Base-by-base conservation (phyloP, 2,797 vertebrate genomes). In the Valencia hispanica region DNA sequence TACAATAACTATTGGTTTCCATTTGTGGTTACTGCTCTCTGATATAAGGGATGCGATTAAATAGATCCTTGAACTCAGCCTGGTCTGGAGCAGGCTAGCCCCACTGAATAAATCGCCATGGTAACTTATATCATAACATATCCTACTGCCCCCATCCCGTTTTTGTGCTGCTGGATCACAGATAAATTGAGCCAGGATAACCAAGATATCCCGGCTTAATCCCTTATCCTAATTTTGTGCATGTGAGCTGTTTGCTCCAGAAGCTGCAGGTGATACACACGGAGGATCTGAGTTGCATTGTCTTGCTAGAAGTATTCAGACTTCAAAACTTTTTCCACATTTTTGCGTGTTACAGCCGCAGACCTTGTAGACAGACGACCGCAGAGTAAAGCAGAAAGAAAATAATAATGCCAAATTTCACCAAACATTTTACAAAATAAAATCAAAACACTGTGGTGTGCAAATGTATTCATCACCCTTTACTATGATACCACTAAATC, bases 191-290 rank as follows among this genome's bases (percentile, higher is more conserved):
- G n/a, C n/a, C n/a, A n/a, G n/a, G n/a, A n/a, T n/a, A n/a, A n/a
- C n/a, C n/a, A n/a, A n/a, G n/a, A n/a, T n/a, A n/a, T n/a, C n/a
- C n/a, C n/a, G n/a, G n/a, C n/a, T n/a, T n/a, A n/a, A n/a, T n/a
- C n/a, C n/a, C n/a, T n/a, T n/a, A n/a, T n/a, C n/a, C n/a, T n/a
- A n/a, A n/a, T n/a, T 63, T 55, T 71, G 69, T n/a, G 41, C 59
- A n/a, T 68, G 74, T 39, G 20, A 66, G 47, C 66, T 68, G 79
- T 83, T 84, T 73, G 76, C 76, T 61, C 68, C 27, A 27, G 51
- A n/a, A 55, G 51, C n/a, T 75, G 30, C 9, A 53, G 34, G 47
- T 43, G 72, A 76, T 25, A 73, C 48, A 32, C 27, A n/a, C 3
- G 4, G 11, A 30, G 7, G 48, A 45, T 72, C 75, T 79, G 45